Base-by-base conservation (phyloP, 2,113 vertebrate genomes). In the Lanius collurio region DNA sequence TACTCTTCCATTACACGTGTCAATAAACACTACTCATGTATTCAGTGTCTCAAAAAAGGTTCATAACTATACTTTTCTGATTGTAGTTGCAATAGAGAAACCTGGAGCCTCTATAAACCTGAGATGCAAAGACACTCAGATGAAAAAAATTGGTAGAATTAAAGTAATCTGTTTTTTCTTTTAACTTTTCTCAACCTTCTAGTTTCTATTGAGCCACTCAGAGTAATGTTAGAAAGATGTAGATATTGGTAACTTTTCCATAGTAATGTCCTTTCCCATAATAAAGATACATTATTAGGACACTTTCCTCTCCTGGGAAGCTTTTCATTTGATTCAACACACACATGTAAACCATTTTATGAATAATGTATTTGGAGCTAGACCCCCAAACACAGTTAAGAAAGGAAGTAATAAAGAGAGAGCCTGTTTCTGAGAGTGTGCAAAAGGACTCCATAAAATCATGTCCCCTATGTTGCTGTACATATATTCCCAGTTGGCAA, bases 281-380 rank as follows among this genome's bases (percentile, higher is more conserved):
- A 75, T 57, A 95, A 93, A 37, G 39, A 28, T 92, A 95, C 67
- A 8, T 92, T 95, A 93, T 84, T 94, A 94, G 76, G 79, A 93
- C 62, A 87, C 52, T 65, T 82, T 70, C 59, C 13, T 89, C 93
- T 94, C 88, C 64, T 81, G 91, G 77, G 93, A 85, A 87, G 47
- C 0, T 91, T 94, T 97, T 91, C 11, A 85, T 92, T 95, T 96
- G 93, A 91, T 96, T 96, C 95, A 95, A 93, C 64, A 63, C 68
- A 68, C 50, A 88, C 20, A 80, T 80, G 95, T 64, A 97, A 94
- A 91, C 78, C 68, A 47, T 94, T 83, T 94, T 78, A 94, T 94
- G 92, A 96, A 94, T 95, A 93, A 96, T 95, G 79, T 85, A 94
- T 96, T 88, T 87, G 69, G 55, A 89, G 59, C 37, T 85, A 74